Percentiles rank a stretch among this genome's conserved stretches.
Evolutionary conservation across 2,113 vertebrate species (phyloP).

Genomic region (Pelusios castaneus): DNA sequence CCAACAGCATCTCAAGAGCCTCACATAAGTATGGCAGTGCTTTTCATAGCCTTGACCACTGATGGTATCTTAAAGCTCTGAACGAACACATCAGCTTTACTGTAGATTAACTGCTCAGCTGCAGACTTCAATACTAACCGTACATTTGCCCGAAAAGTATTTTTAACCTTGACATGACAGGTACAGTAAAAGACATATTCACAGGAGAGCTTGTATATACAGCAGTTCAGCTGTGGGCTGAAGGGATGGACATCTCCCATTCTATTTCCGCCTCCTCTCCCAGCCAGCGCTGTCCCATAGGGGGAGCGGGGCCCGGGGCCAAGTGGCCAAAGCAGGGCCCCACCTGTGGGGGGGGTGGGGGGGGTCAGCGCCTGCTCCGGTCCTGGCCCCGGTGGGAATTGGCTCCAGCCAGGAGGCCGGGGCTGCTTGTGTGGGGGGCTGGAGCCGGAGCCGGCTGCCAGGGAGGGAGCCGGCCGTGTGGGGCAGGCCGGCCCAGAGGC

Average conservation of each 20-base stretch:
- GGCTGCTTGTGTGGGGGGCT: too few species aligned
- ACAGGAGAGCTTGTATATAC: background rate
- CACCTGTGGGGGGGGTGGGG: too few species aligned
- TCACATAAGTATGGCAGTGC: background rate
- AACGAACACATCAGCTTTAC: constrained; percentile 45
- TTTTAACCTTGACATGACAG: constrained; percentile 57
- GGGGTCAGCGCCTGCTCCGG: too few species aligned
- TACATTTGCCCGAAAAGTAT: constrained; percentile 42
- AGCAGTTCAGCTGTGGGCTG: background rate
- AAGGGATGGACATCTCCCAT: background rate
- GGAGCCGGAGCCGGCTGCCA: too few species aligned
- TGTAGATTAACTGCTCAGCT: constrained; percentile 47
- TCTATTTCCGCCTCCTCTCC: background rate
- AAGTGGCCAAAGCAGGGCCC: too few species aligned
- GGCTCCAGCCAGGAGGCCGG: too few species aligned
- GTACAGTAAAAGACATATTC: background rate
- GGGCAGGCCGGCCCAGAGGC: too few species aligned
- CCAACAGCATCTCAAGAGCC: background rate
- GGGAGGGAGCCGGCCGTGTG: too few species aligned
- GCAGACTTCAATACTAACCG: background rate
- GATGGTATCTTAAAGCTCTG: constrained; percentile 29
- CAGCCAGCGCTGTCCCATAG: too few species aligned
- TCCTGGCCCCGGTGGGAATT: too few species aligned
- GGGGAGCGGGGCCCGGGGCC: too few species aligned
- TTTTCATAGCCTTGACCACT: constrained; percentile 45